Base-by-base conservation (phyloP, 1,140 invertebrate genomes). In the Trichogramma pretiosum region DNA sequence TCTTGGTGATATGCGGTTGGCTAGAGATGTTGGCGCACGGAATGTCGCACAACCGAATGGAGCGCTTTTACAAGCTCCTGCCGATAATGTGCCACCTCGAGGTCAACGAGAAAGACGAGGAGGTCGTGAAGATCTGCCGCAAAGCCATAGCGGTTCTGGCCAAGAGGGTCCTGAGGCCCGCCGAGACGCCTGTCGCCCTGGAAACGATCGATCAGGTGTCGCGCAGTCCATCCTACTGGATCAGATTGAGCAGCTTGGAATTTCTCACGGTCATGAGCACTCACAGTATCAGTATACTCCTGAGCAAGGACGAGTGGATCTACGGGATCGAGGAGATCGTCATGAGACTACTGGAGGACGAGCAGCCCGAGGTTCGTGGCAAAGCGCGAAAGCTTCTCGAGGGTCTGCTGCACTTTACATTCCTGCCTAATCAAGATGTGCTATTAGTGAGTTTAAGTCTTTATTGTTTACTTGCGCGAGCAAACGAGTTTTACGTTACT, bases 341-440 rank as follows among this genome's bases (percentile, higher is more conserved):
- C 2, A 56, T 86, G 14, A 63, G 65, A 38, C 65, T 87, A 5
- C 67, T 90, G 49, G 70, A 79, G 53, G 87, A 90, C 64, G 69
- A 78, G 14, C 70, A 83, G 48, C 67, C 86, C 3, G 87, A 90
- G 73, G 87, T 90, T 10, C 74, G 90, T 47, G 80, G 89, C 61
- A 81, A 80, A 53, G 89, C 91, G 18, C 81, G 84, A 2, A 79
- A 84, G 56, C 82, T 93, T 16, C 73, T 97, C 2, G 82, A 88
- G 51, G 91, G 91, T 22, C 70, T 95, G 23, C 74, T 96, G 53
- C 91, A 94, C 62, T 93, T 87, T 61, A 79, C 80, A 19, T 89
- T 89, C 56, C 73, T 93, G 32, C 65, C 70, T 2, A 61, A 79
- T 49, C 75, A 78, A 33, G 69, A 77, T 36, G 56, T 66, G 32